Percentiles rank a stretch among this genome's conserved stretches.
Conservation (phyloP, 2,113 vertebrate genomes). For the Apteryx mantelli region DNA sequence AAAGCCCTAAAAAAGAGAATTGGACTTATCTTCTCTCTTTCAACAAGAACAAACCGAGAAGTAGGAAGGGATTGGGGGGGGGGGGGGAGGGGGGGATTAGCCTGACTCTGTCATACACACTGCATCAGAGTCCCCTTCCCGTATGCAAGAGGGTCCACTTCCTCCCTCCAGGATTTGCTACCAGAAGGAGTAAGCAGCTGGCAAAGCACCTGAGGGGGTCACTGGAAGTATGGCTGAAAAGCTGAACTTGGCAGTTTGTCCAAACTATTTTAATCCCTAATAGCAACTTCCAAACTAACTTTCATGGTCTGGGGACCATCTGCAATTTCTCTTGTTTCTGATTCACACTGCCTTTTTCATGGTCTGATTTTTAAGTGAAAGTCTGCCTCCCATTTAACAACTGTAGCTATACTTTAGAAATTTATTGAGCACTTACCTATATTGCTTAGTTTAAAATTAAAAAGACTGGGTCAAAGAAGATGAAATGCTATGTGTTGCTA, state of each 20-base stretch:
- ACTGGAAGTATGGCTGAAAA: not conserved
- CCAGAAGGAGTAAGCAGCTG: not conserved
- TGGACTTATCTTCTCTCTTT: not conserved
- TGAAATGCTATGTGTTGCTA: not conserved
- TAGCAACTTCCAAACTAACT: not conserved
- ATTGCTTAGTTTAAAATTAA: not conserved
- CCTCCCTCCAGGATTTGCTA: not conserved
- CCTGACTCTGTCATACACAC: fast-evolving
- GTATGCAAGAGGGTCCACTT: not conserved
- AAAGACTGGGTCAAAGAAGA: not conserved
- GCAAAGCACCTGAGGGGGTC: not conserved
- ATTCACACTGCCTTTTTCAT: not conserved
- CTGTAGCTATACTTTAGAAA: not conserved
- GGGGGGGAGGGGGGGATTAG: not conserved
- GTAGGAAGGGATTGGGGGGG: not conserved
- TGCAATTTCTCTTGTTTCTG: not conserved
- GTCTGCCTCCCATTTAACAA: not conserved
- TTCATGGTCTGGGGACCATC: not conserved
- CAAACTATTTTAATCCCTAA: not conserved
- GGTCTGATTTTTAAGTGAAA: not conserved
- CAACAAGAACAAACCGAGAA: not conserved
- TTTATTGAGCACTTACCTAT: not conserved
- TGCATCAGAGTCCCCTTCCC: not conserved
- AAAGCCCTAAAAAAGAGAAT: not conserved
- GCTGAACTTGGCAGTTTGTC: not conserved